Conservation (phyloP, 2,113 vertebrate genomes). For the Saccopteryx leptura region DNA sequence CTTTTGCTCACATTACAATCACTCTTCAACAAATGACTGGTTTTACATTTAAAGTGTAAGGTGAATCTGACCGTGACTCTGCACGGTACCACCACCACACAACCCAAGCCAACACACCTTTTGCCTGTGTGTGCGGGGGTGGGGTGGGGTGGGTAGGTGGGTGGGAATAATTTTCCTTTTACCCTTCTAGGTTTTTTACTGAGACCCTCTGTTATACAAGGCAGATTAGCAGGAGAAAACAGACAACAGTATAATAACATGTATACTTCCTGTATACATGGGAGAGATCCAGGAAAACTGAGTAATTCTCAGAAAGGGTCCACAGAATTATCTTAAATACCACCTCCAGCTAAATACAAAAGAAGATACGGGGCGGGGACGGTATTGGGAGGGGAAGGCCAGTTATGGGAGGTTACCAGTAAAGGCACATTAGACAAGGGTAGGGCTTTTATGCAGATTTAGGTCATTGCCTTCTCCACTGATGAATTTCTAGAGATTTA, state of each 20-base stretch:
- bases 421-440: not conserved
- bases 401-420: not conserved
- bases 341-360: not conserved
- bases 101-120: not conserved
- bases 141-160: too few relatives aligned
- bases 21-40: not conserved
- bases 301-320: not conserved
- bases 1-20: not conserved
- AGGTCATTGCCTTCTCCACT: not conserved
- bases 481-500: not conserved
- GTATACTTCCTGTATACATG: not conserved
- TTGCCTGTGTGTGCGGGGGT: too few relatives aligned
- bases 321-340: not conserved
- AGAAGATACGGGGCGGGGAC: not conserved
- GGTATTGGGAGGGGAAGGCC: not conserved
- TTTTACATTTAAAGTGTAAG: not conserved
- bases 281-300: not conserved
- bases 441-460: not conserved
- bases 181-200: not conserved
- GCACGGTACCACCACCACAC: accelerated
- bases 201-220: not conserved
- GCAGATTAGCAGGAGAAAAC: not conserved
- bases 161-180: not conserved
- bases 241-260: not conserved
- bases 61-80: not conserved